These are phyloP conservation scores for Cancer borealis DNA, from an alignment of 2,888 invertebrate genomes.

Conservation along the genomic window DNA sequence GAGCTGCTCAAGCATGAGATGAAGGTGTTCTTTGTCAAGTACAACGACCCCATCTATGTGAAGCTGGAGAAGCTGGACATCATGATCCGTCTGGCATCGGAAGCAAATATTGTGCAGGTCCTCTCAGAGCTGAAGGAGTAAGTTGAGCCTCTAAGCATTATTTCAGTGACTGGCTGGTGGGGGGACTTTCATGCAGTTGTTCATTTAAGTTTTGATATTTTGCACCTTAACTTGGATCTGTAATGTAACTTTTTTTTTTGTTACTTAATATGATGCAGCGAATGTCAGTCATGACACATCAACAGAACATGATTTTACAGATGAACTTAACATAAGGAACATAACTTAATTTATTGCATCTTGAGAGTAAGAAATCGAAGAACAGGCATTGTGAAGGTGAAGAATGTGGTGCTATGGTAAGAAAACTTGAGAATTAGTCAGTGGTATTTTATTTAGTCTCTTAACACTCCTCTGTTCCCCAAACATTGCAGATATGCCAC, in stretches of 20 bases:
- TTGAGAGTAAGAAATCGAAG: not conserved
- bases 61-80: conserved; percentile 99
- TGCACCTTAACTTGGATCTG: not conserved
- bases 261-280: not conserved
- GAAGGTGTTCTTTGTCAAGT: conserved; percentile 99
- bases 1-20: conserved; percentile 99
- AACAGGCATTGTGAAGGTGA: not conserved
- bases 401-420: not conserved
- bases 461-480: not conserved
- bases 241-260: not conserved
- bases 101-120: conserved; percentile 98
- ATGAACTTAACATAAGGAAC: too few relatives aligned
- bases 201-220: not conserved
- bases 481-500: conserved; percentile 87
- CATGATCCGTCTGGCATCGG: conserved; percentile 98
- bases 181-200: not conserved
- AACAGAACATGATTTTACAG: too few relatives aligned
- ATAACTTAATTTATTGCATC: too few relatives aligned
- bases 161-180: not conserved
- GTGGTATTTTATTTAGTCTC: not conserved
- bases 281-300: not conserved
- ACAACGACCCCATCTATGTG: conserved; percentile 99
- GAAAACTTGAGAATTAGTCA: not conserved
- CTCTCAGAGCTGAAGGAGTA: conserved; percentile 97
- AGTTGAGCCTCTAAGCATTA: conserved; percentile 66